Evolutionary conservation across 1,140 invertebrate species (phyloP).

Genomic region (fruit fly (Drosophila melanogaster)): DNA sequence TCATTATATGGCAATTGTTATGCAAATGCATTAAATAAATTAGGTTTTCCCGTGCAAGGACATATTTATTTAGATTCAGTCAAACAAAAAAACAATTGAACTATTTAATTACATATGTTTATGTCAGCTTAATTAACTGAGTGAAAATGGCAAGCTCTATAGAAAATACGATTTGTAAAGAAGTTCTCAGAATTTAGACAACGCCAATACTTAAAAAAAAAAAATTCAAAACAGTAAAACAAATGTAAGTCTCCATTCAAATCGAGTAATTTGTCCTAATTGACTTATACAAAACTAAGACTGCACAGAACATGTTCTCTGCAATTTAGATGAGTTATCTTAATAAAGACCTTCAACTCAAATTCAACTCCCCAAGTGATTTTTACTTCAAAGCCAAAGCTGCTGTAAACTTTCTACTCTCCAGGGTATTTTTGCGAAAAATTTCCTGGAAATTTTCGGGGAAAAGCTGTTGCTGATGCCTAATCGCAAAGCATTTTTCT

Average conservation of each 20-base stretch:
- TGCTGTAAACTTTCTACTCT: conserved; percentile 11
- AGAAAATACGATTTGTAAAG: too few species aligned
- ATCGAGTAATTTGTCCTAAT: not conserved
- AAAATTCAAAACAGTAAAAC: not conserved
- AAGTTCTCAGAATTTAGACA: too few species aligned
- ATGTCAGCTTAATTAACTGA: not conserved
- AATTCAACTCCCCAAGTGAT: conserved; percentile 5
- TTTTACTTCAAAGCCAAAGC: conserved; percentile 22
- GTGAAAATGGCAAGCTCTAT: too few species aligned
- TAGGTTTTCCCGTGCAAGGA: conserved; percentile 1
- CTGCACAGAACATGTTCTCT: not conserved
- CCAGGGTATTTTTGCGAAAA: conserved; percentile 1
- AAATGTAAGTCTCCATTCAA: not conserved
- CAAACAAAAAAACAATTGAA: not conserved
- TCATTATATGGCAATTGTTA: conserved; percentile 26
- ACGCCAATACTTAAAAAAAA: too few species aligned
- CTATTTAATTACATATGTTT: not conserved
- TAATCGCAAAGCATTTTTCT: not conserved
- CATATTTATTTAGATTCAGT: conserved; percentile 5
- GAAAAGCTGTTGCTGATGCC: conserved; percentile 1
- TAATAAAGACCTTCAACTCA: not conserved
- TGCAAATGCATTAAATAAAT: conserved; percentile 32
- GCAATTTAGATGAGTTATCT: not conserved
- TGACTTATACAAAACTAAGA: conserved; percentile 1
- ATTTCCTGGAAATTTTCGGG: conserved; percentile 1